Percentiles rank a stretch among this genome's conserved stretches.
Evolutionary conservation across 2,797 vertebrate genomes (phyloP).

Genomic region (Galago senegalensis): DNA sequence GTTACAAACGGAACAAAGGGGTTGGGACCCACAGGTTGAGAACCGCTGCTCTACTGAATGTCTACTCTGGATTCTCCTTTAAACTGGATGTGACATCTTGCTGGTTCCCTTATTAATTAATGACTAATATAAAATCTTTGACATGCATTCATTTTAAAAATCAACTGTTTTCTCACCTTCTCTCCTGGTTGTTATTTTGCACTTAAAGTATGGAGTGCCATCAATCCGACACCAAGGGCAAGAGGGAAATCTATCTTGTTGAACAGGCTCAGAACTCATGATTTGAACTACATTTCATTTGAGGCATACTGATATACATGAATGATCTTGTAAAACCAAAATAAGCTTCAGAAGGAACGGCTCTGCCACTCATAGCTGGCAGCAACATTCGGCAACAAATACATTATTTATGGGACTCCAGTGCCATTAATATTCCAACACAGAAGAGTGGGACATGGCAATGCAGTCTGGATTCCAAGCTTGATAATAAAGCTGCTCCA

Average conservation of each 20-base stretch:
- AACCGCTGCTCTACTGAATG: not conserved
- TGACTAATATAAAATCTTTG: conserved; percentile 12
- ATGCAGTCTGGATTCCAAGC: not conserved
- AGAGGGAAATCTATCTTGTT: conserved; percentile 4
- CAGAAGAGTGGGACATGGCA: conserved; percentile 1
- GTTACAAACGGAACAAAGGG: too few relatives aligned
- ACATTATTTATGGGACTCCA: conserved; percentile 61
- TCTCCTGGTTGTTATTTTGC: not conserved
- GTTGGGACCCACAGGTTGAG: too few relatives aligned
- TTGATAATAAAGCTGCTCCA: conserved; percentile 54
- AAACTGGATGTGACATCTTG: not conserved
- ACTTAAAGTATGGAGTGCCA: not conserved
- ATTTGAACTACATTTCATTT: conserved; percentile 63
- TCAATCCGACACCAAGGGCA: not conserved
- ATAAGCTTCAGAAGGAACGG: conserved; percentile 68
- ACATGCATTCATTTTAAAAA: not conserved
- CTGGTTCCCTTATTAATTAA: conserved; percentile 34
- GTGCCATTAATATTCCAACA: conserved; percentile 55
- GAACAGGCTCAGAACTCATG: not conserved
- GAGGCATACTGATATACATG: conserved; percentile 62
- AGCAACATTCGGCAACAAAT: conserved; percentile 71
- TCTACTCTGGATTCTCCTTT: conserved; percentile 28
- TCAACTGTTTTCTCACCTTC: not conserved
- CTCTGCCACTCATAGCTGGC: conserved; percentile 42
- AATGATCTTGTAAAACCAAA: conserved; percentile 64